Base-by-base conservation (phyloP, 2,888 invertebrate species). In the Acronicta alni region DNA sequence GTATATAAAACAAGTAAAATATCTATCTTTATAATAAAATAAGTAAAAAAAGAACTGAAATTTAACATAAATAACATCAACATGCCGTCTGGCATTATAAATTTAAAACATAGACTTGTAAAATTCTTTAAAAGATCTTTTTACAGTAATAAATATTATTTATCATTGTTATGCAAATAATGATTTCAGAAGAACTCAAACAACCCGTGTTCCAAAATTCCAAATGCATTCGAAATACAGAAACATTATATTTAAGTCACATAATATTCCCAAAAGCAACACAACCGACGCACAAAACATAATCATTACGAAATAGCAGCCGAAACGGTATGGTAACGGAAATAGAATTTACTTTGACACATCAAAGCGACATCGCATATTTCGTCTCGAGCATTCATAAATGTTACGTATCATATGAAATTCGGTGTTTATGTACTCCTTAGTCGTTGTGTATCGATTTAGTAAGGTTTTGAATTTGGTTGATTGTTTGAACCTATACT, bases 291-390 rank as follows among this genome's bases (percentile, higher is more conserved):
- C 16, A 53, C 61, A 65, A 60, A 60, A 56, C 46, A 49, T 45
- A 72, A 77, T 79, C 80, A 82, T 80, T 80, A 80, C 62, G 60
- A 60, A 73, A 71, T 58, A 65, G 71, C 57, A 68, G 64, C 15
- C 45, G 17, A 53, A 62, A 56, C 39, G 45, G 60, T 55, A 56
- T 49, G 46, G 35, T 56, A 71, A 70, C 76, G 76, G 76, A 76
- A 81, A 83, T 78, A 81, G 74, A 83, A 82, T 85, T 82, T 79
- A 69, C 86, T 82, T 84, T 84, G 84, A 82, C 82, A 85, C 77
- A 81, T 85, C 82, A 83, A 86, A 85, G 76, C 58, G 56, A 47
- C 59, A 76, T 75, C 58, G 71, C 57, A 58, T 75, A 77, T 82
- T 77, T 72, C 59, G 75, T 72, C 69, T 72, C 52, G 57, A 67